Percentiles rank a stretch among this genome's conserved stretches.
Conservation (phyloP, 2,888 invertebrate genomes). For the Sceliomorpha sp. region DNA sequence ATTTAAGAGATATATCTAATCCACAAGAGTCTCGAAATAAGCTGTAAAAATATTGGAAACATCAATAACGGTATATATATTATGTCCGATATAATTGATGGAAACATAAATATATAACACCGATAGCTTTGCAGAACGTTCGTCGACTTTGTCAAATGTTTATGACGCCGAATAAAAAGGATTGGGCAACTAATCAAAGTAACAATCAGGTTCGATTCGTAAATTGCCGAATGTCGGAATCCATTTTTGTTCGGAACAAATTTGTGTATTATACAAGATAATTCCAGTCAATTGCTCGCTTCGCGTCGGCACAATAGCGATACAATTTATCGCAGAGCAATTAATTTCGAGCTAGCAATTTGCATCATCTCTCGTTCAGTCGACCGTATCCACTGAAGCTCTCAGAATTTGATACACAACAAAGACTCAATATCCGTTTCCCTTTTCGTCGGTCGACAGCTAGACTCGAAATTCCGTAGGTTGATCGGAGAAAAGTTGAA, state of each 20-base stretch:
- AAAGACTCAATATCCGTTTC: too few relatives aligned
- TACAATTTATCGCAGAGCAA: constrained; percentile 15
- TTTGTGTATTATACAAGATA: constrained; percentile 27
- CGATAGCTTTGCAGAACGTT: not conserved
- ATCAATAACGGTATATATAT: too few relatives aligned
- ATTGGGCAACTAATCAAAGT: constrained; percentile 25
- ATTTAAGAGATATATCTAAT: too few relatives aligned
- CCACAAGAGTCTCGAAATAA: too few relatives aligned
- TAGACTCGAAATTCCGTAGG: too few relatives aligned
- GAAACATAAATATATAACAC: too few relatives aligned
- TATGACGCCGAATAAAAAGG: constrained; percentile 20
- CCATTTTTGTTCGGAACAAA: constrained; percentile 35
- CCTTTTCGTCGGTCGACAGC: too few relatives aligned
- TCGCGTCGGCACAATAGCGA: constrained; percentile 18
- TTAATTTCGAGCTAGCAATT: constrained; percentile 14
- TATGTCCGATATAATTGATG: too few relatives aligned
- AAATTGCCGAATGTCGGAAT: constrained; percentile 30
- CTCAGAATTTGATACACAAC: too few relatives aligned
- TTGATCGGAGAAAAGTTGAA: too few relatives aligned
- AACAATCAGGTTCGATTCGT: constrained; percentile 16
- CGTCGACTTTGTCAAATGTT: constrained; percentile 23
- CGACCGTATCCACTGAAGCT: not conserved
- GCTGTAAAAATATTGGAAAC: too few relatives aligned
- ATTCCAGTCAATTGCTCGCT: constrained; percentile 23
- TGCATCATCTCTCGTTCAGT: constrained; percentile 5